Conservation (phyloP, 2,888 invertebrate genomes). For the Elegia similella region DNA sequence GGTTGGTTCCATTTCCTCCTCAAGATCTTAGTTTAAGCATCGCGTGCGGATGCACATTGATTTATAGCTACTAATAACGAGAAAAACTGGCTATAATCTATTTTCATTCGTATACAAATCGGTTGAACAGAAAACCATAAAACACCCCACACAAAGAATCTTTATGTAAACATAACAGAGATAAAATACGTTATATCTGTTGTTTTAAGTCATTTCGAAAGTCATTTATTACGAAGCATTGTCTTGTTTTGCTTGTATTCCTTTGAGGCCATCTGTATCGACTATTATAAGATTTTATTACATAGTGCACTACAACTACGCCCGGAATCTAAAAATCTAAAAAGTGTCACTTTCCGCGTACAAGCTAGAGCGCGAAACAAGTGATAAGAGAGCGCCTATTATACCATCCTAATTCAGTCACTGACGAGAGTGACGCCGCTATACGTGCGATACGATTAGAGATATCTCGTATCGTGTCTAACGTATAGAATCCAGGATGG, state of each 20-base stretch:
- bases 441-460: too few species aligned
- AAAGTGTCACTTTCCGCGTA: too few species aligned
- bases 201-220: slow-evolving; percentile 78
- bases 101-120: slow-evolving; percentile 80
- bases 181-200: slow-evolving; percentile 77
- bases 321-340: not conserved
- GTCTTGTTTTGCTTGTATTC: slow-evolving; percentile 54
- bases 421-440: too few species aligned
- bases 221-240: slow-evolving; percentile 66
- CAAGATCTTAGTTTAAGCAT: slow-evolving; percentile 72
- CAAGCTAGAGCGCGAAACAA: too few species aligned
- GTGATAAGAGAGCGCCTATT: too few species aligned
- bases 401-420: too few species aligned
- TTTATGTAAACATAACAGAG: slow-evolving; percentile 79
- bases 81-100: slow-evolving; percentile 81
- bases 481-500: too few species aligned
- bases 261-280: slow-evolving; percentile 27
- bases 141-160: slow-evolving; percentile 80
- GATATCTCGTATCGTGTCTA: too few species aligned
- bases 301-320: slow-evolving; percentile 16
- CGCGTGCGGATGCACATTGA: slow-evolving; percentile 72
- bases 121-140: slow-evolving; percentile 81
- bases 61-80: slow-evolving; percentile 77
- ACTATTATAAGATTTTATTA: slow-evolving; percentile 56
- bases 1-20: slow-evolving; percentile 38